phyloP scores from a whole-genome alignment of 2,797 vertebrate genomes.

The Fundulus diaphanus region DNA sequence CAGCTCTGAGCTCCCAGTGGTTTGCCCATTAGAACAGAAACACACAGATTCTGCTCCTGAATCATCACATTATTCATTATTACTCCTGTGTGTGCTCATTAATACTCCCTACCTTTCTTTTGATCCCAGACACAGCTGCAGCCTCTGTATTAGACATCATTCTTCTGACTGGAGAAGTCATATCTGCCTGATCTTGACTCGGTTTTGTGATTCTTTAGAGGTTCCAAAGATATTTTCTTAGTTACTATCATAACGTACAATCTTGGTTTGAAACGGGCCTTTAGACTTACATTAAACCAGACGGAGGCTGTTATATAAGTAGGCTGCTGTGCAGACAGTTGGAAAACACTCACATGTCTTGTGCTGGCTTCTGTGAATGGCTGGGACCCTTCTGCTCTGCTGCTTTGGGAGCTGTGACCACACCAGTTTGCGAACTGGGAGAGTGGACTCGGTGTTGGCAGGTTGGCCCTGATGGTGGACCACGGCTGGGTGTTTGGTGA shows the following conservation, averaged over 20 bases:
- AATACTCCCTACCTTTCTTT: conserved; percentile 6
- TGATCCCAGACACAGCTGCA: background rate
- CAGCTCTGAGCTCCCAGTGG: background rate
- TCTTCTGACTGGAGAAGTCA: conserved; percentile 33
- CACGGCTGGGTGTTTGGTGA: conserved; percentile 11
- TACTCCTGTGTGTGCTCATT: background rate
- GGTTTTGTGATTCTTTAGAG: conserved; percentile 46
- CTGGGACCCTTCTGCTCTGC: background rate
- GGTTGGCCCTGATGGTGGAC: conserved; percentile 5
- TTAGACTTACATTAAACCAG: background rate
- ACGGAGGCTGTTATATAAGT: background rate
- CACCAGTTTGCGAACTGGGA: background rate
- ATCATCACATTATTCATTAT: conserved; percentile 36
- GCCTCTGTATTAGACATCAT: conserved; percentile 18
- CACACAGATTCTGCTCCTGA: conserved; percentile 6
- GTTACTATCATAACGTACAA: background rate
- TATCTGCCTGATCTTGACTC: conserved; percentile 22
- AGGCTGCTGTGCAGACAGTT: background rate
- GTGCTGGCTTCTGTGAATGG: background rate
- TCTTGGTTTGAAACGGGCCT: background rate
- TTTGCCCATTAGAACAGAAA: conserved; percentile 13
- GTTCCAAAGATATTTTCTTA: conserved; percentile 26
- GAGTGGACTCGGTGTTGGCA: conserved; percentile 21
- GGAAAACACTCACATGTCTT: background rate
- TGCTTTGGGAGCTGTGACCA: background rate